A percentile compares a stretch with the other conserved stretches of the same genome.
These are phyloP conservation scores for Microvelia longipes DNA, from an alignment of 1,140 invertebrate genomes.

Conservation along the genomic window DNA sequence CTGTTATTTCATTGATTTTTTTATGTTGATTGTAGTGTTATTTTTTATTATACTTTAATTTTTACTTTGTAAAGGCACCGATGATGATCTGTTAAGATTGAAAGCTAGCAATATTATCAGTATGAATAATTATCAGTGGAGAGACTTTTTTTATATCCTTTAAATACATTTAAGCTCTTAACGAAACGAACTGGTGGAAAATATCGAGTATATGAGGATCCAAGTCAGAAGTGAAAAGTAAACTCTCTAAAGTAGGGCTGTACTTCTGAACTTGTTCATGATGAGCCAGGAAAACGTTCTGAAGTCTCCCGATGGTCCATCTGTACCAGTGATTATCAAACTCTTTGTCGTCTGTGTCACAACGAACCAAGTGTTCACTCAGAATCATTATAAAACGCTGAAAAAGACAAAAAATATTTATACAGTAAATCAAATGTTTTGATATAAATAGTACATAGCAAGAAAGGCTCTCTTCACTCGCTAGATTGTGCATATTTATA, in stretches of 20 bases:
- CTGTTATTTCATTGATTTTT: no score
- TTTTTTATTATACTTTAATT: no score
- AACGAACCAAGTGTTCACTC: conserved; percentile 84
- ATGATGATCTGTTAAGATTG: no score
- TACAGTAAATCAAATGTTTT: not conserved
- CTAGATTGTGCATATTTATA: not conserved
- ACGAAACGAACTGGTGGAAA: conserved; percentile 89
- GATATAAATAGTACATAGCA: not conserved
- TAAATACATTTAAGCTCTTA: conserved; percentile 50
- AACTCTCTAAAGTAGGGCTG: conserved; percentile 80
- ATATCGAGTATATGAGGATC: conserved; percentile 92
- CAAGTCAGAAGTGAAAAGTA: conserved; percentile 90
- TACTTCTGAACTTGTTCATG: conserved; percentile 97
- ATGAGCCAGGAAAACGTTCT: conserved; percentile 92
- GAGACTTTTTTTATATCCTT: no score
- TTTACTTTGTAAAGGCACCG: no score
- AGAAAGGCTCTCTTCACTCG: no score
- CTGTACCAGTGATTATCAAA: conserved; percentile 93
- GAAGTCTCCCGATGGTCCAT: conserved; percentile 85
- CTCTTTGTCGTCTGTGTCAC: conserved; percentile 82
- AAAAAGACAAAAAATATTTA: conserved; percentile 15
- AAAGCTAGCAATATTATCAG: no score
- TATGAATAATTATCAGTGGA: no score
- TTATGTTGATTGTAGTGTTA: no score
- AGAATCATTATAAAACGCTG: conserved; percentile 94